These are phyloP conservation scores for Anthoscopus minutus DNA, from an alignment of 2,113 vertebrate species.

Conservation along the genomic window DNA sequence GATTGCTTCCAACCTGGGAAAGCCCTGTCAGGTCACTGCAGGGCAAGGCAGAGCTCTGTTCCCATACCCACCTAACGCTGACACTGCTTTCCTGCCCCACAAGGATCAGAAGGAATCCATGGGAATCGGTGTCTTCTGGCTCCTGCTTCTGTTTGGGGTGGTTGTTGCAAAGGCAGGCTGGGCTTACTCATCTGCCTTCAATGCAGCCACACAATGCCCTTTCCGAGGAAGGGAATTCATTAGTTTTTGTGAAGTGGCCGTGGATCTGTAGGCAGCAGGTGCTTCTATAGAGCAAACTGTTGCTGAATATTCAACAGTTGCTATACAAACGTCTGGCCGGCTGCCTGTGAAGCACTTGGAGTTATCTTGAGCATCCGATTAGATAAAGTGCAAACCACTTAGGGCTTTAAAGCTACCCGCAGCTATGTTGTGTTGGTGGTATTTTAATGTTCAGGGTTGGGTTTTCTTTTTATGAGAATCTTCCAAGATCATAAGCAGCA, in stretches of 20 bases:
- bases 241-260: constrained; percentile 31
- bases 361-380: constrained; percentile 18
- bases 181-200: constrained; percentile 11
- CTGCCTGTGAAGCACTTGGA: constrained; percentile 28
- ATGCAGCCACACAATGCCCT: neutral
- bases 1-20: neutral
- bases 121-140: neutral
- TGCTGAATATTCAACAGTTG: constrained; percentile 56
- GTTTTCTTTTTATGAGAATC: neutral
- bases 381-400: constrained; percentile 10
- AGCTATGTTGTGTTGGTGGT: neutral
- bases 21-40: neutral
- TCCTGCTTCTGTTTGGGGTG: neutral
- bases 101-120: neutral
- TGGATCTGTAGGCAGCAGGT: constrained; percentile 50
- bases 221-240: constrained; percentile 30
- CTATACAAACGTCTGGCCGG: neutral
- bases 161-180: neutral
- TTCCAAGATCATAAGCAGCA: neutral
- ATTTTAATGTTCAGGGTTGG: neutral
- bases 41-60: neutral
- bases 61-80: neutral
- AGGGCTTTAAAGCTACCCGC: neutral
- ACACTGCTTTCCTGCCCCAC: neutral
- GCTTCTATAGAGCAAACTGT: constrained; percentile 43